These are phyloP conservation scores for Euspilapteryx auroguttella DNA, from an alignment of 2,888 invertebrate species.

Conservation along the genomic window DNA sequence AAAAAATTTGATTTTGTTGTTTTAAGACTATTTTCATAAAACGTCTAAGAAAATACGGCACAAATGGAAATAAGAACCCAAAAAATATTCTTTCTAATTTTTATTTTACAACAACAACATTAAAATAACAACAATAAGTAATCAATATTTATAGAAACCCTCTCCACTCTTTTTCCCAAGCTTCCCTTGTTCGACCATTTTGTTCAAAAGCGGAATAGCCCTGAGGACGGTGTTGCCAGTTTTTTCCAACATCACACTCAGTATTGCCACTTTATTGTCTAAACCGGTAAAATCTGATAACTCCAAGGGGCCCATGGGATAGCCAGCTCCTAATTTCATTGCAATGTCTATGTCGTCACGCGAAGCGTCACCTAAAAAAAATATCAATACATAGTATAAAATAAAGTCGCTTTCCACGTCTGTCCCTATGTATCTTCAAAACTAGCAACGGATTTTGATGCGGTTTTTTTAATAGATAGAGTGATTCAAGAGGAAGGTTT, in stretches of 20 bases:
- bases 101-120: too few species aligned
- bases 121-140: not conserved
- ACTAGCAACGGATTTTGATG: too few species aligned
- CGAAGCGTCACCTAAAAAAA: slow-evolving; percentile 64
- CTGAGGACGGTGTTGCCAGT: slow-evolving; percentile 35
- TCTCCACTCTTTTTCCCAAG: slow-evolving; percentile 77
- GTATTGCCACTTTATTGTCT: slow-evolving; percentile 54
- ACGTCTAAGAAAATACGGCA: too few species aligned
- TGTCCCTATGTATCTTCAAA: too few species aligned
- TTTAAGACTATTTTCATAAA: too few species aligned
- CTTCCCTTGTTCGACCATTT: slow-evolving; percentile 73
- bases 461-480: too few species aligned
- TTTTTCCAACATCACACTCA: slow-evolving; percentile 68
- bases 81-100: too few species aligned
- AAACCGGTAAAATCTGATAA: slow-evolving; percentile 81
- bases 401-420: too few species aligned
- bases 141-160: slow-evolving; percentile 73
- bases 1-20: not conserved
- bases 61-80: too few species aligned
- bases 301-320: slow-evolving; percentile 91
- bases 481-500: too few species aligned
- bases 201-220: slow-evolving; percentile 62
- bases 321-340: slow-evolving; percentile 87
- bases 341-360: slow-evolving; percentile 82
- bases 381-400: too few species aligned